Conservation (phyloP, 2,888 invertebrate species). For the Heliconius sara region DNA sequence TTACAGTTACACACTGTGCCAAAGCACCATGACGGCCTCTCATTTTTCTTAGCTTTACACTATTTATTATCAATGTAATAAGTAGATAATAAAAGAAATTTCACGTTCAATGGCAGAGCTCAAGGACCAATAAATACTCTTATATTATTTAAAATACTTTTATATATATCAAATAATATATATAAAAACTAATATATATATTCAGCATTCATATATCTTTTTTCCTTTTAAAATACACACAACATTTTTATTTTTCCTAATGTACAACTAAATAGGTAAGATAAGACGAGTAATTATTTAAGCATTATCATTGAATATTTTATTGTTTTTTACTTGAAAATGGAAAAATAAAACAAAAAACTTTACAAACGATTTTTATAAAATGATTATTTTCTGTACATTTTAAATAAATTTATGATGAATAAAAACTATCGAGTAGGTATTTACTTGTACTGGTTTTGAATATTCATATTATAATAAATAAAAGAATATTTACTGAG, state of each 20-base stretch:
- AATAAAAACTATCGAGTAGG: too few species aligned
- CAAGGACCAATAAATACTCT: neutral
- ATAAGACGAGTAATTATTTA: conserved; percentile 16
- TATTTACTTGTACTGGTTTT: too few species aligned
- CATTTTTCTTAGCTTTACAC: too few species aligned
- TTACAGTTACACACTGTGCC: too few species aligned
- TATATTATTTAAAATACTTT: too few species aligned
- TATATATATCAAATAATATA: too few species aligned
- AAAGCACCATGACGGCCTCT: too few species aligned
- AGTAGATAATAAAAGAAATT: too few species aligned
- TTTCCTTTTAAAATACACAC: neutral
- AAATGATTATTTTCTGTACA: neutral
- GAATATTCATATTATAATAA: too few species aligned
- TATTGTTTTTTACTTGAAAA: neutral
- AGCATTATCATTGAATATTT: neutral
- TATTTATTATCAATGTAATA: too few species aligned
- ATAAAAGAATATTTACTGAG: too few species aligned
- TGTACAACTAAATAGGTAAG: neutral
- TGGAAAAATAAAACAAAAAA: neutral
- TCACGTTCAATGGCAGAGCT: neutral
- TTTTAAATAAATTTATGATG: neutral
- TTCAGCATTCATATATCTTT: neutral
- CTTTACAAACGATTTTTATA: neutral
- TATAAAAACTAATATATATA: neutral
- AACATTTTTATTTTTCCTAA: neutral